These are phyloP conservation scores for Aphodius granarius DNA, from an alignment of 2,888 invertebrate genomes.

Conservation along the genomic window DNA sequence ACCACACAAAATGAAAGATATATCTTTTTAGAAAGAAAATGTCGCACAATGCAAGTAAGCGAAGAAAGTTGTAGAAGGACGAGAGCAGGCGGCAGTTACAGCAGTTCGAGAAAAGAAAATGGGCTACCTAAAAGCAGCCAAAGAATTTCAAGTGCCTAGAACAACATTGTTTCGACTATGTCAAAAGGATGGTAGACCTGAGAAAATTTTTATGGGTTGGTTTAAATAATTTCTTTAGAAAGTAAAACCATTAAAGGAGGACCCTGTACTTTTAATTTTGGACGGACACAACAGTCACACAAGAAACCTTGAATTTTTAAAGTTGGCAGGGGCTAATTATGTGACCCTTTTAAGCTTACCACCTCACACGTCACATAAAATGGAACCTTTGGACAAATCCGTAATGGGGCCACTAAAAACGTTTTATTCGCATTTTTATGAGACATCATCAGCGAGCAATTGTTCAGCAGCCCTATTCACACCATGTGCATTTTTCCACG, in stretches of 20 bases:
- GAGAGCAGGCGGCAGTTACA: not conserved
- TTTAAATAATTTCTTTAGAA: constrained; percentile 10
- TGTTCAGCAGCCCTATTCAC: no score
- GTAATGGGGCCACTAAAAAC: constrained; percentile 29
- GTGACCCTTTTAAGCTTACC: constrained; percentile 45
- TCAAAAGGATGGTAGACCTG: constrained; percentile 2
- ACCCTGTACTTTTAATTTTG: constrained; percentile 28
- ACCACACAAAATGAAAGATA: not conserved
- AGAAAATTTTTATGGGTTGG: constrained; percentile 12
- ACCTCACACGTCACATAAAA: constrained; percentile 38
- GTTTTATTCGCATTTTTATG: constrained; percentile 12
- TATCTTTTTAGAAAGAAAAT: not conserved
- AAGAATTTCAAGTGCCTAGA: constrained; percentile 9
- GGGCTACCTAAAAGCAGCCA: constrained; percentile 7
- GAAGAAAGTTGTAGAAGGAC: not conserved
- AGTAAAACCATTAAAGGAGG: constrained; percentile 17
- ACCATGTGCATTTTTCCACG: no score
- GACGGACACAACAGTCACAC: constrained; percentile 28
- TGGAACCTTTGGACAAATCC: constrained; percentile 26
- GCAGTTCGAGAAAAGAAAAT: not conserved
- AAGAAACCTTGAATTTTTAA: constrained; percentile 26
- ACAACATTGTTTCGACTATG: constrained; percentile 7
- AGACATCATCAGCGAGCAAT: constrained; percentile 10
- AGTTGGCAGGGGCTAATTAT: constrained; percentile 31
- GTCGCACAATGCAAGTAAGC: not conserved